Base-by-base conservation (phyloP, 2,797 vertebrate species). In the Pipistrellus pipistrellus region DNA sequence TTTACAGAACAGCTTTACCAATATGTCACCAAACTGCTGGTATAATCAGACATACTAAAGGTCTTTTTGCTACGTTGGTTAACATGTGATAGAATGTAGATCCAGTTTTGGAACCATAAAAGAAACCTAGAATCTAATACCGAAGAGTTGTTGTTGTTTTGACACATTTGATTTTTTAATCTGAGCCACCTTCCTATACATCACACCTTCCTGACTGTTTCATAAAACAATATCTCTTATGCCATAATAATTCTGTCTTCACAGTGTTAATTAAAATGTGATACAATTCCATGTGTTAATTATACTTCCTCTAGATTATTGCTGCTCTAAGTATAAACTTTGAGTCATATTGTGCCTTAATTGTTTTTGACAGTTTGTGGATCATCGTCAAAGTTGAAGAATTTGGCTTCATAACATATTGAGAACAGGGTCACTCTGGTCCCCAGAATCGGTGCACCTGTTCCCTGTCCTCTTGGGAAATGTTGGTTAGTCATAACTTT, bases 1-100 rank as follows among this genome's bases (percentile, higher is more conserved):
- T 99, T 99, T 96, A 98, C 99, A 14, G 98, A 99, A 96, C 99
- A 99, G 96, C 98, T 99, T 85, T 98, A 99, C 41, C 98, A 98
- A 6, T 99, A 99, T 95, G 97, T 99, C 96, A 91, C 98, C 95
- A 98, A 97, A 92, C 98, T 99, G 97, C 98, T 97, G 92, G 97
- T 98, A 94, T 99, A 98, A 99, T 76, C 21, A 2, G 14, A 18
- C 15, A 8, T 4, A 64, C 77, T 51, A 53, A 48, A 85, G 59
- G 23, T 69, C 38, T 86, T 85, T 38, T 32, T 76, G 30, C 32
- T 35, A 1, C 30, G 41, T 73, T 57, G 51, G 4, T 66, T 76
- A 13, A 57, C n/a, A 2, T 8, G 59, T 68, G 73, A 59, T 35
- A 18, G 44, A n/a, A 85, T 75, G 12, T 85, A 82, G 38, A 35